Base-by-base conservation (phyloP, 2,888 invertebrate genomes). In the Mycalesis mineus region DNA sequence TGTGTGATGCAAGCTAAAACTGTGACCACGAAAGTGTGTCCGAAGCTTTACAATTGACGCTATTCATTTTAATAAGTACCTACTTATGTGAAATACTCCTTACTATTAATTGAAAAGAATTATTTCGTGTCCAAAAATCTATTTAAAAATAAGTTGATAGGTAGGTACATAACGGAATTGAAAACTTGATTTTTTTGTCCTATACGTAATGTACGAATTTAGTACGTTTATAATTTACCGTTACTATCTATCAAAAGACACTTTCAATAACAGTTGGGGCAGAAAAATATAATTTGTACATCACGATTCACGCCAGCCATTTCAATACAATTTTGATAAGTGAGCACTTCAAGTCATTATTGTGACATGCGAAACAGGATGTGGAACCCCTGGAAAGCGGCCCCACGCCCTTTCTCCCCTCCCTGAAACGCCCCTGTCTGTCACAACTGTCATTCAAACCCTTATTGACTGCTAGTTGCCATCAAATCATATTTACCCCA, bases 401-500 rank as follows among this genome's bases (percentile, higher is more conserved):
- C 73, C 72, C 69, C 69, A 68, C 75, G 70, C 73, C 75, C 70
- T 72, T 57, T 49, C 61, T 66, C 63, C 73, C 74, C 73, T 69
- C 64, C 68, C 60, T 53, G 64, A 53, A 51, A 70, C 79, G 73
- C 77, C 80, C 75, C 69, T 65, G 57, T 71, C 69, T 75, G 74
- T 77, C 75, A 78, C 71, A 74, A 71, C 74, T 77, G 78, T 71
- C 77, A 75, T 69, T 72, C 67, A 70, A 59, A 64, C 66, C 66
- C 50, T 41, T 68, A 71, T 72, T 72, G 71, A 72, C 67, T 68
- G 68, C 36, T 60, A 58, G 62, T 62, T 60, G 56, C 31, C 48
- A 54, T 51, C 45, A 58, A 52, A 53, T 48, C 52, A 55, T 55
- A 53, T 61, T 64, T 47, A 40, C 41, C 29, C 29, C 39, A 37